Evolutionary conservation across 2,797 vertebrate genomes (phyloP).

Genomic region (Capromys pilorides): DNA sequence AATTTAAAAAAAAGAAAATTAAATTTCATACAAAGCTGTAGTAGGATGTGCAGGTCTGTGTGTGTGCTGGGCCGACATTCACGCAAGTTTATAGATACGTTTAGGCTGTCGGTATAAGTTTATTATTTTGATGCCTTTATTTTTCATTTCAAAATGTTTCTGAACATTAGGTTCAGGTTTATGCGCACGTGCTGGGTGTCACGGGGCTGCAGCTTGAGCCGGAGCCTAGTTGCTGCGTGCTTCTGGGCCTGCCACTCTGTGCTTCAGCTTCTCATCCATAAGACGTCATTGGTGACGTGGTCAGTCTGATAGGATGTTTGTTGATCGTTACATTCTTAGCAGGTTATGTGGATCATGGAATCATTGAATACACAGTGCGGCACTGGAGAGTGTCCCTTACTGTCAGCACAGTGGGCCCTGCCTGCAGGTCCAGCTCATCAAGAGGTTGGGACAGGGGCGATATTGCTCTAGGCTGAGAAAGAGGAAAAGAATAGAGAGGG

Average conservation of each 20-base stretch:
- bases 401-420: neutral
- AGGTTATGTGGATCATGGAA: neutral
- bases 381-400: neutral
- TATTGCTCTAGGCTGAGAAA: too few relatives aligned
- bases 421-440: neutral
- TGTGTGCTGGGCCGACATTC: neutral
- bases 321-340: neutral
- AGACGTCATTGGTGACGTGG: too few relatives aligned
- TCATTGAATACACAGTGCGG: neutral
- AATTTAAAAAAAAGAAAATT: too few relatives aligned
- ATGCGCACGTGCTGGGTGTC: neutral
- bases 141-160: slow-evolving; percentile 6
- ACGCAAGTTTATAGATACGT: neutral
- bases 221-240: too few relatives aligned
- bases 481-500: neutral
- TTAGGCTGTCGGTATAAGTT: neutral
- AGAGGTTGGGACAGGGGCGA: neutral
- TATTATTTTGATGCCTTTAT: neutral
- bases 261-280: too few relatives aligned
- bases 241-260: too few relatives aligned
- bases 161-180: neutral
- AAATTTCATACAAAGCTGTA: neutral
- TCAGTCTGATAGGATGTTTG: neutral
- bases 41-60: neutral
- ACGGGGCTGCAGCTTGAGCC: too few relatives aligned